Evolutionary conservation across 2,113 vertebrate species (phyloP), one percentile per base, ranked within the genome.

Genomic region (Cyanoramphus novaezelandiae): DNA sequence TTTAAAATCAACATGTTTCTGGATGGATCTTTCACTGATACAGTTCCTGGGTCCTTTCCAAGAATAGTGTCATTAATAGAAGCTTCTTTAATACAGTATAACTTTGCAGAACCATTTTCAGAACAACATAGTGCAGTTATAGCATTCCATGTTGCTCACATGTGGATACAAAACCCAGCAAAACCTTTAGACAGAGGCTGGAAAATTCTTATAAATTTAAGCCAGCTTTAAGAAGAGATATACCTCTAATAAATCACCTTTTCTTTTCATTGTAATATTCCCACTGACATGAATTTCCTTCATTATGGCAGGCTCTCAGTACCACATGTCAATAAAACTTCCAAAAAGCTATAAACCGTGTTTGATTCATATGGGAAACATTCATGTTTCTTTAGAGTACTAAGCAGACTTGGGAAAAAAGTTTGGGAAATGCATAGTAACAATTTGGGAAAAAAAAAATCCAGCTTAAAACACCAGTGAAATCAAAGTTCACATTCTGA

Each of bases 401-500:
- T 65, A 31, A 95, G 39, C 41, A 82, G 53, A 72, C 76, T 74
- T 91, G 82, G 43, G 82, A 92, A 88, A 88, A 86, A 91, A 81
- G 28, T 83, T 90, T 90, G 49, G 43, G 76, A 95, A 95, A 81
- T n/a, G 46, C 29, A 11, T 6, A 84, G 31, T 17, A 79, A 64
- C 52, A 91, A 77, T 89, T 80, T 68, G 19, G 52, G 27, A 57
- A 82, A 85, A 82, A 85, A 93, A 75, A 37, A 18, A 3, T 80
- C 59, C 39, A 79, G 14, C 92, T 50, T 90, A 63, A 93, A 84
- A 70, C 92, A 63, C 71, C 65, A 35, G 29, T 74, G 53, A 95
- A 96, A 90, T 86, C 82, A 94, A 96, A 95, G 87, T 92, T 91
- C 83, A 84, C 89, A 52, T 60, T 91, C 65, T 82, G 78, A 94